Conservation (phyloP, 1,140 invertebrate species). For the Physella acuta region DNA sequence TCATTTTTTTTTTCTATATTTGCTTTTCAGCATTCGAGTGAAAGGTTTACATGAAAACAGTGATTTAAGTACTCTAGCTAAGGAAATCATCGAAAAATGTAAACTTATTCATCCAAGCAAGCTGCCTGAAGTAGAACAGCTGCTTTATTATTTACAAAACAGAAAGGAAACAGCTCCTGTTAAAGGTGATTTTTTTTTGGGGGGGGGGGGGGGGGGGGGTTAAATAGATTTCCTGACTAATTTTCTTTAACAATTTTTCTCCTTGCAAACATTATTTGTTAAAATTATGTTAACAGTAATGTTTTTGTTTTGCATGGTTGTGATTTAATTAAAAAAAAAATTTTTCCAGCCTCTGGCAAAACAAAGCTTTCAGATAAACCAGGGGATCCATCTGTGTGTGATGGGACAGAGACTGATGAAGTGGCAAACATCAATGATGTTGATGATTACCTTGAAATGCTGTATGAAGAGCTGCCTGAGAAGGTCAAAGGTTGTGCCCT, state of each 20-base stretch:
- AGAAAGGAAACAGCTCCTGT: slow-evolving; percentile 65
- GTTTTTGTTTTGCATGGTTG: not conserved
- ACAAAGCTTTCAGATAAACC: slow-evolving; percentile 54
- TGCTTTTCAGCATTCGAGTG: slow-evolving; percentile 71
- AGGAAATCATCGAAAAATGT: slow-evolving; percentile 86
- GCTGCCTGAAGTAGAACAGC: slow-evolving; percentile 82
- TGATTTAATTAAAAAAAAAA: not conserved
- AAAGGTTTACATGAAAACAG: slow-evolving; percentile 80
- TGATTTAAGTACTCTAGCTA: slow-evolving; percentile 77
- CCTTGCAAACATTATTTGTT: no score
- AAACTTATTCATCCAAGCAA: slow-evolving; percentile 84
- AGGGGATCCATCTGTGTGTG: slow-evolving; percentile 48
- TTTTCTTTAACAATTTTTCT: no score
- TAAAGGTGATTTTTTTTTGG: no score
- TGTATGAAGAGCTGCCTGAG: slow-evolving; percentile 90
- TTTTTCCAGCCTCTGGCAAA: slow-evolving; percentile 35
- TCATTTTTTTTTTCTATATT: no score
- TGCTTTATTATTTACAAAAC: slow-evolving; percentile 89
- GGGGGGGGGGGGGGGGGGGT: no score
- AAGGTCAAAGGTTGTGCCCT: slow-evolving; percentile 91
- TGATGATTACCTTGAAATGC: slow-evolving; percentile 92
- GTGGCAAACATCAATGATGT: slow-evolving; percentile 73
- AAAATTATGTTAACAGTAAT: no score
- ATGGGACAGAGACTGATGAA: slow-evolving; percentile 59
- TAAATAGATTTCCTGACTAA: no score